phyloP scores from a whole-genome alignment of 2,888 invertebrate genomes.

The Andricus quercusramuli region DNA sequence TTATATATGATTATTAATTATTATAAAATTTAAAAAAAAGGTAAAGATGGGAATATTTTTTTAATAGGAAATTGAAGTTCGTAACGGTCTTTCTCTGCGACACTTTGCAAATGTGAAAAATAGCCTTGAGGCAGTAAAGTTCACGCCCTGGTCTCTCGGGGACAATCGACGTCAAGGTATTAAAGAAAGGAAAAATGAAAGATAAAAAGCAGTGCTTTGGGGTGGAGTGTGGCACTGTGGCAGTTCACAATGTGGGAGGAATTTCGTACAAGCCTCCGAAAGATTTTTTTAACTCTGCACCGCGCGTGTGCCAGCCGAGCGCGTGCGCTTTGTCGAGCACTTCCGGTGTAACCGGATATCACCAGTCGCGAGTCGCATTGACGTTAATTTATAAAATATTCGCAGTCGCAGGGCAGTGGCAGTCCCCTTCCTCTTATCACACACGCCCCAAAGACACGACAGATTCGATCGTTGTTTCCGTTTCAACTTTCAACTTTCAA shows the following conservation, averaged over 20 bases:
- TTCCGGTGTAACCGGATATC: slow-evolving; percentile 78
- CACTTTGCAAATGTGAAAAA: slow-evolving; percentile 42
- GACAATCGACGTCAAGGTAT: slow-evolving; percentile 62
- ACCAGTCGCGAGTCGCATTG: slow-evolving; percentile 72
- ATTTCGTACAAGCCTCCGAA: slow-evolving; percentile 60
- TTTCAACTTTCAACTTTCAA: slow-evolving; percentile 6
- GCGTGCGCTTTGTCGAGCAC: slow-evolving; percentile 71
- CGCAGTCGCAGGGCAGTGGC: slow-evolving; percentile 61
- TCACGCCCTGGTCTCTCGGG: slow-evolving; percentile 70
- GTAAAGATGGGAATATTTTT: neutral
- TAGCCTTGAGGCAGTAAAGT: slow-evolving; percentile 47
- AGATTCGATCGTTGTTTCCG: neutral
- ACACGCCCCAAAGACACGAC: slow-evolving; percentile 47
- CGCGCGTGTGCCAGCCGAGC: slow-evolving; percentile 58
- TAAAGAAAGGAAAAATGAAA: slow-evolving; percentile 58
- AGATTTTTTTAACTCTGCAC: slow-evolving; percentile 58
- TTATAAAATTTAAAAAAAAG: neutral
- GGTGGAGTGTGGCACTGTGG: slow-evolving; percentile 58
- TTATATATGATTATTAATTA: no score
- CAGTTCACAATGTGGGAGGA: slow-evolving; percentile 71
- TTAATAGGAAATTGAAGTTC: neutral
- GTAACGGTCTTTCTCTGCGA: slow-evolving; percentile 36
- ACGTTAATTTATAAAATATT: slow-evolving; percentile 79
- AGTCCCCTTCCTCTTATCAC: slow-evolving; percentile 43
- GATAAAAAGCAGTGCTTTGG: slow-evolving; percentile 59